Conservation (phyloP, 2,113 vertebrate species). For the Nestor notabilis region DNA sequence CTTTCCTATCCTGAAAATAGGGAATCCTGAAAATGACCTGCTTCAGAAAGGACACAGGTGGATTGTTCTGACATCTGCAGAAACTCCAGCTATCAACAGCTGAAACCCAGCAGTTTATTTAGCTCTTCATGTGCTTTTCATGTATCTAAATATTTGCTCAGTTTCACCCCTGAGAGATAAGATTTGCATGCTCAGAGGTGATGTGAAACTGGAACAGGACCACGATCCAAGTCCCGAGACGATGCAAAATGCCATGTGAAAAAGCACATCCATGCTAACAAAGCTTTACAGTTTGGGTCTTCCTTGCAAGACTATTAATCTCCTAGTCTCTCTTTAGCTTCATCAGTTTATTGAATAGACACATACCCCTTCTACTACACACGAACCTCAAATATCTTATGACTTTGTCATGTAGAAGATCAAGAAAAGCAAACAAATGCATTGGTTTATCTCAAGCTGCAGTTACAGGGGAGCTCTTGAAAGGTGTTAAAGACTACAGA, state of each 20-base stretch:
- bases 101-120: background rate
- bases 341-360: background rate
- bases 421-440: background rate
- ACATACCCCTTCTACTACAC: background rate
- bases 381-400: background rate
- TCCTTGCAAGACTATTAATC: background rate
- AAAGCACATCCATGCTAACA: background rate
- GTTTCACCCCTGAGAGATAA: background rate
- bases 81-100: background rate
- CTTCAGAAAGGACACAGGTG: background rate
- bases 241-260: background rate
- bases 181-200: background rate
- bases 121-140: background rate
- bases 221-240: background rate
- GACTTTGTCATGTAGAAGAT: background rate
- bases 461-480: background rate
- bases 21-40: background rate
- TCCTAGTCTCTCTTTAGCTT: background rate
- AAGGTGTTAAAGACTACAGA: background rate
- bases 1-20: background rate
- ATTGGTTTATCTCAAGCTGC: background rate
- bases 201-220: background rate
- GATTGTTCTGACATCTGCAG: background rate
- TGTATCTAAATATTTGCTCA: background rate
- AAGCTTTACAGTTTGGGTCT: background rate